These are phyloP conservation scores for Fundulus diaphanus DNA, from an alignment of 2,797 vertebrate genomes.

Conservation along the genomic window DNA sequence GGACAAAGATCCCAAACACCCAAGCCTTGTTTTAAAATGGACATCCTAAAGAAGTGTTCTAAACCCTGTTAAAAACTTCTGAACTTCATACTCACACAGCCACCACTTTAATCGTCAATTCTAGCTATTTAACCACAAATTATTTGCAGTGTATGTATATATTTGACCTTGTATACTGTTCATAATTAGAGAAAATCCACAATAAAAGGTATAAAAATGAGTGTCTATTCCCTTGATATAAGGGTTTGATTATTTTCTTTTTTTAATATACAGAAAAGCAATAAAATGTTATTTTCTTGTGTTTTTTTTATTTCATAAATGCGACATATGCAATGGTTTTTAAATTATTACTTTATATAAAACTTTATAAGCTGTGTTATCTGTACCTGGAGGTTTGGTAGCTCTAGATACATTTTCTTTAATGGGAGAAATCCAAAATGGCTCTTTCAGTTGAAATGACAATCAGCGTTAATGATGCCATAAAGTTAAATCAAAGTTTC, in stretches of 20 bases:
- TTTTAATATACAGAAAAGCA: slow-evolving; percentile 1
- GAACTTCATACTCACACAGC: background rate
- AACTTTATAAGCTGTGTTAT: slow-evolving; percentile 2
- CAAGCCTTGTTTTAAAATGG: background rate
- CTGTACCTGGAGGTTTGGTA: slow-evolving; percentile 3
- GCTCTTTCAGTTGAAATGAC: background rate
- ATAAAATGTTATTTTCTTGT: background rate
- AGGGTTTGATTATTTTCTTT: background rate
- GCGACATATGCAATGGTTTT: background rate
- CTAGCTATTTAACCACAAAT: background rate
- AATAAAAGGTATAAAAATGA: background rate
- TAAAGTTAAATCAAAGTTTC: slow-evolving; percentile 2
- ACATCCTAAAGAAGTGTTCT: background rate
- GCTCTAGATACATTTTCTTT: background rate
- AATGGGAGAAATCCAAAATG: slow-evolving; percentile 3
- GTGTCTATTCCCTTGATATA: background rate
- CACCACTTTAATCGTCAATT: background rate
- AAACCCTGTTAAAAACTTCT: no score
- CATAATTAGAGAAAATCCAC: background rate
- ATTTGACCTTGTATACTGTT: background rate
- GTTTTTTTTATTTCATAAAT: background rate
- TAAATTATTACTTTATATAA: background rate
- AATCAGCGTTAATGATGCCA: background rate
- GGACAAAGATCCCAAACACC: background rate
- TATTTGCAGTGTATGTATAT: background rate